Percentiles rank a stretch among this genome's conserved stretches.
Evolutionary conservation across 1,140 invertebrate genomes (phyloP).

Genomic region (Adelges cooleyi): DNA sequence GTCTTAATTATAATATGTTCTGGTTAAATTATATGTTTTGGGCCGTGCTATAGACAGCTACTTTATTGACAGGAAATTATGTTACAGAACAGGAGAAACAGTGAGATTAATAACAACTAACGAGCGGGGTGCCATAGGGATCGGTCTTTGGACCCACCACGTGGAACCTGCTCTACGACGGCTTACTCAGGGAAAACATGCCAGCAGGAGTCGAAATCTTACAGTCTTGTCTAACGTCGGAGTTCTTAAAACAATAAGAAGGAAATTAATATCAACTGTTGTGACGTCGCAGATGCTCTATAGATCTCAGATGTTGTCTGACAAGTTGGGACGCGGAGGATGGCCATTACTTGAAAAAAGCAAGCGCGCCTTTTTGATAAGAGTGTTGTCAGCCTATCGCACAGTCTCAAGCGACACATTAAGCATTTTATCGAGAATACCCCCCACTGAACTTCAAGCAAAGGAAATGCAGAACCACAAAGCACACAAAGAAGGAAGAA

Average conservation of each 20-base stretch:
- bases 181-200: conserved; percentile 33
- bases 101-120: background rate
- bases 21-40: too few relatives aligned
- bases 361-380: background rate
- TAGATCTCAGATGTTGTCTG: background rate
- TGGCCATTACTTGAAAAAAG: background rate
- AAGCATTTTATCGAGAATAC: background rate
- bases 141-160: conserved; percentile 35
- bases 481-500: background rate
- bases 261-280: background rate
- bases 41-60: background rate
- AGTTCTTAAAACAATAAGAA: background rate
- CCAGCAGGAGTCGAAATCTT: conserved; percentile 30
- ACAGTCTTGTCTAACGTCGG: background rate
- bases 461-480: background rate
- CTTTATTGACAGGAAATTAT: background rate
- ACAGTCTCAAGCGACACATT: background rate
- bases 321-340: background rate
- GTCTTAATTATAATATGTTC: too few relatives aligned
- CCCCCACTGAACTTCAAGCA: background rate
- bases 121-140: conserved; percentile 34
- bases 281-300: background rate
- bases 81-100: background rate
- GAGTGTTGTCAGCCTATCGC: background rate
- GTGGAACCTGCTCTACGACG: conserved; percentile 36